phyloP scores from a whole-genome alignment of 2,797 vertebrate genomes.

The Silurus aristotelis region DNA sequence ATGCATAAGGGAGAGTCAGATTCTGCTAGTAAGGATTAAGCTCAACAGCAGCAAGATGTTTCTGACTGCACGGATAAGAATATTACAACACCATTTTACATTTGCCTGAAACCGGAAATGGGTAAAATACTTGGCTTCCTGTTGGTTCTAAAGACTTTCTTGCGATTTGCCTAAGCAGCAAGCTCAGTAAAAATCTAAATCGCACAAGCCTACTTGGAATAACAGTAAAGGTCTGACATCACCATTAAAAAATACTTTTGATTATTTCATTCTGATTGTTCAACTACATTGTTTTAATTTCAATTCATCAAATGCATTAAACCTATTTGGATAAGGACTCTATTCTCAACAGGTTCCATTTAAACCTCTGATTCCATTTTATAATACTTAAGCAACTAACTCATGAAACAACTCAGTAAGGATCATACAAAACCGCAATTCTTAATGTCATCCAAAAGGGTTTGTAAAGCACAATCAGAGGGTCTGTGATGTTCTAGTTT shows the following conservation, averaged over 20 bases:
- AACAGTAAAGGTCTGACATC: slow-evolving; percentile 10
- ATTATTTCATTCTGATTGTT: background rate
- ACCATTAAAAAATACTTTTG: slow-evolving; percentile 6
- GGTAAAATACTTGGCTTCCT: background rate
- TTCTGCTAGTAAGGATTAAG: background rate
- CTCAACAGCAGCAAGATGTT: background rate
- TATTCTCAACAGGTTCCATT: background rate
- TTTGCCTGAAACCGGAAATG: background rate
- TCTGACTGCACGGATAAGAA: background rate
- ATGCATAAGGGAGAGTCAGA: no score
- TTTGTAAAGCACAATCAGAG: background rate
- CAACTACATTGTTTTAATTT: background rate
- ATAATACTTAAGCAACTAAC: background rate
- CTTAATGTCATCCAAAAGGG: background rate
- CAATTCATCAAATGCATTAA: background rate
- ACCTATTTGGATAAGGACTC: background rate
- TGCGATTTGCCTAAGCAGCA: no score
- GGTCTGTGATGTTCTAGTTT: background rate
- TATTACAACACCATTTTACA: background rate
- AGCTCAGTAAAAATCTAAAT: background rate
- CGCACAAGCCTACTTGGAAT: background rate
- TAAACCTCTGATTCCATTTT: no score
- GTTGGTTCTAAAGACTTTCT: background rate
- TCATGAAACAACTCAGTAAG: background rate
- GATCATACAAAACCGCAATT: background rate